Percentiles rank a stretch among this genome's conserved stretches.
These are phyloP conservation scores for Burhinus bistriatus DNA, from an alignment of 2,113 vertebrate species.

Conservation along the genomic window DNA sequence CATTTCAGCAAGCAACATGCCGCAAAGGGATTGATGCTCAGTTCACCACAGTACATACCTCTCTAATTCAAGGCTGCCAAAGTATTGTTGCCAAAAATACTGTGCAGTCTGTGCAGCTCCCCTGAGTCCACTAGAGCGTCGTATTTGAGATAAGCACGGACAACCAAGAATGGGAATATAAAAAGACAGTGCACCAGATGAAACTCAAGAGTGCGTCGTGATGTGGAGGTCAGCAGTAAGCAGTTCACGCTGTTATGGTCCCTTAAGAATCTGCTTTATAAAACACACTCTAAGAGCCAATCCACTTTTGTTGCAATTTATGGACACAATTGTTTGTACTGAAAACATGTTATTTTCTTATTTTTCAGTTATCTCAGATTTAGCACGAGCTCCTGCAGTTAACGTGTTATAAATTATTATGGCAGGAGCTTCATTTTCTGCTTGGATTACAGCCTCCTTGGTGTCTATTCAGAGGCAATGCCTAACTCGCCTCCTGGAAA, in stretches of 20 bases:
- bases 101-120: neutral
- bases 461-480: neutral
- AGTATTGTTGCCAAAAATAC: slow-evolving; percentile 40
- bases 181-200: neutral
- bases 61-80: neutral
- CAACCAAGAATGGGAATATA: neutral
- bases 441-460: neutral
- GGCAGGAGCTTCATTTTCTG: slow-evolving; percentile 1
- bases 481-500: neutral
- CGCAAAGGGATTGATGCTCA: neutral
- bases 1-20: neutral
- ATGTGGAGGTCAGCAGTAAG: neutral
- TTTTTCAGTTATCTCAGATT: slow-evolving; percentile 7
- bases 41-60: neutral
- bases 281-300: neutral
- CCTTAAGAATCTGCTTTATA: neutral
- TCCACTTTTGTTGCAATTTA: neutral
- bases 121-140: neutral
- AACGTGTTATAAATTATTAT: neutral
- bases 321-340: neutral
- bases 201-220: neutral
- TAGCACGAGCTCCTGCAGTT: neutral
- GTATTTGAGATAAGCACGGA: neutral
- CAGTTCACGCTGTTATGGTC: neutral
- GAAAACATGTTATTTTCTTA: neutral